A percentile compares a stretch with the other conserved stretches of the same genome.
These are phyloP conservation scores for Parelbella ahira DNA, from an alignment of 2,888 invertebrate genomes.

Conservation along the genomic window DNA sequence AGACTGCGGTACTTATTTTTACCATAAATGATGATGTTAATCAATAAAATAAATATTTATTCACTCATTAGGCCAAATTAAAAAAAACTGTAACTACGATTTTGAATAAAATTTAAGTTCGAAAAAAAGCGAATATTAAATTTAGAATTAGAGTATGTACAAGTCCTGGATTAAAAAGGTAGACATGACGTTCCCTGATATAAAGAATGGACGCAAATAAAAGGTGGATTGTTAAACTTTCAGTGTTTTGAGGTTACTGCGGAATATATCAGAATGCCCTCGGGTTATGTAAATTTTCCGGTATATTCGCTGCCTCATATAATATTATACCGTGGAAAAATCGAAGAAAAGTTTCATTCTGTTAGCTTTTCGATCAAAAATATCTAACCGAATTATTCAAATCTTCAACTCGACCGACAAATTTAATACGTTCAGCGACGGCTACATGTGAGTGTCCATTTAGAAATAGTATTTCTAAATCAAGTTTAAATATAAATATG, in stretches of 20 bases:
- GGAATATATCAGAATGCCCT: conserved; percentile 32
- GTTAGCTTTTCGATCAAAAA: conserved; percentile 14
- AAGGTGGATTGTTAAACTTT: conserved; percentile 65
- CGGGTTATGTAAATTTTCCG: conserved; percentile 26
- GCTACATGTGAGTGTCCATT: too few relatives aligned
- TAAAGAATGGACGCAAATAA: conserved; percentile 62
- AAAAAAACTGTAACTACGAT: too few relatives aligned
- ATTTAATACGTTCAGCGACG: too few relatives aligned
- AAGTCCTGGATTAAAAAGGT: conserved; percentile 30
- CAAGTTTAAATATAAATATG: too few relatives aligned
- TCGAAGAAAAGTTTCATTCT: conserved; percentile 7
- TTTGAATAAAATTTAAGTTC: too few relatives aligned
- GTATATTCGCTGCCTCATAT: conserved; percentile 7
- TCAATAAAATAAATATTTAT: too few relatives aligned
- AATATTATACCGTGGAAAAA: conserved; percentile 5
- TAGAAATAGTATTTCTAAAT: too few relatives aligned
- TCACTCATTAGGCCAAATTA: too few relatives aligned
- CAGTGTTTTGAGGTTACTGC: conserved; percentile 43
- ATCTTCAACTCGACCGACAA: conserved; percentile 3
- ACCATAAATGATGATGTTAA: too few relatives aligned
- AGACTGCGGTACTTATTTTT: too few relatives aligned
- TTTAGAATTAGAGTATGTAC: too few relatives aligned
- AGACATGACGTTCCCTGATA: conserved; percentile 55
- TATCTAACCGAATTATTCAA: conserved; percentile 10
- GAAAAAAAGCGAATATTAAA: too few relatives aligned